phyloP scores from a whole-genome alignment of 2,797 vertebrate genomes.

The Agapornis canus region DNA sequence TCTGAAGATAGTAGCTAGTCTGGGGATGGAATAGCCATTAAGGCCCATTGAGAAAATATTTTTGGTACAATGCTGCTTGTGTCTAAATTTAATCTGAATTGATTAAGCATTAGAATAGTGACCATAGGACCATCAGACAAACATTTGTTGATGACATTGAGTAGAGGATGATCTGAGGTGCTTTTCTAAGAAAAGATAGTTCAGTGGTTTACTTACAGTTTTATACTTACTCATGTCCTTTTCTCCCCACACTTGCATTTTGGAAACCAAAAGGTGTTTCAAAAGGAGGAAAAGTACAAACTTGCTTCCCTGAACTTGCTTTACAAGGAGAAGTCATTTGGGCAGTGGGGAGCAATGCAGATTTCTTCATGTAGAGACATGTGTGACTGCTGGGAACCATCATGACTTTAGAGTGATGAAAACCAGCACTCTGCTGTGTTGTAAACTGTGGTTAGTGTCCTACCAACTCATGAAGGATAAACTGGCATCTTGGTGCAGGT shows the following conservation, averaged over 20 bases:
- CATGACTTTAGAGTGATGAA: neutral
- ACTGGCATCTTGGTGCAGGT: neutral
- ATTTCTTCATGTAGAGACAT: neutral
- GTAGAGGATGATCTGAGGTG: neutral
- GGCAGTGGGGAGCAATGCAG: neutral
- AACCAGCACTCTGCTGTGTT: accelerated
- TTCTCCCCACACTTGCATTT: accelerated
- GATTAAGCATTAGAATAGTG: neutral
- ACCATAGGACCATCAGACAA: neutral
- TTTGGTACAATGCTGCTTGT: neutral
- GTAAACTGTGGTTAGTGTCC: neutral
- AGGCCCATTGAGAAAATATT: neutral
- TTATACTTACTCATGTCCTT: neutral
- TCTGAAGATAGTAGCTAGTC: neutral
- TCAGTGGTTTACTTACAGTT: neutral
- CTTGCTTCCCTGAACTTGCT: neutral
- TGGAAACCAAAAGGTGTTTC: neutral
- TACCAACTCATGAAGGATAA: accelerated
- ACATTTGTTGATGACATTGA: neutral
- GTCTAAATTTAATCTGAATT: neutral
- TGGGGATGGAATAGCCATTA: neutral
- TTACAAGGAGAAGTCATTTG: neutral
- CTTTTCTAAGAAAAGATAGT: neutral
- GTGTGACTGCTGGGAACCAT: neutral
- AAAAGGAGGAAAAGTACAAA: neutral